phyloP scores from a whole-genome alignment of 2,888 invertebrate genomes.

The Coleophora flavipennella region DNA sequence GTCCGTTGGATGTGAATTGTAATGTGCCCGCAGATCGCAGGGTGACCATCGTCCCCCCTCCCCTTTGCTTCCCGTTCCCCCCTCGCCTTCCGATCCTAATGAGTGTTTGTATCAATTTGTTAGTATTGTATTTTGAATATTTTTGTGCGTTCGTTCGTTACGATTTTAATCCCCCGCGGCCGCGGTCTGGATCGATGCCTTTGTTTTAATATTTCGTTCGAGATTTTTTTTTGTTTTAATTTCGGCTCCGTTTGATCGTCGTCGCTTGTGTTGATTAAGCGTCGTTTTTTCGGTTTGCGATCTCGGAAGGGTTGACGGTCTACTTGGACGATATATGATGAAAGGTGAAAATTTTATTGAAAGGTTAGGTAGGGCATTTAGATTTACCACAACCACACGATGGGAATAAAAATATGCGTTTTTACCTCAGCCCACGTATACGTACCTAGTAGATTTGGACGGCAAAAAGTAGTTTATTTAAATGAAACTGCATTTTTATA shows the following conservation, averaged over 20 bases:
- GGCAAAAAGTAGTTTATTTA: too few species aligned
- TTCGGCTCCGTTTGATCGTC: conserved; percentile 53
- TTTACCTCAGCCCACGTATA: too few species aligned
- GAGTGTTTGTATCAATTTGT: conserved; percentile 74
- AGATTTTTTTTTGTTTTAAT: conserved; percentile 32
- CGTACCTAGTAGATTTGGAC: too few species aligned
- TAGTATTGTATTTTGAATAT: conserved; percentile 72
- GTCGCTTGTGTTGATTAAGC: conserved; percentile 56
- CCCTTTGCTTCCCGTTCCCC: conserved; percentile 20
- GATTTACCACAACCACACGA: too few species aligned
- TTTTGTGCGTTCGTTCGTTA: conserved; percentile 69
- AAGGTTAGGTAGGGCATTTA: too few species aligned
- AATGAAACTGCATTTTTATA: too few species aligned
- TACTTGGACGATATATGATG: neutral
- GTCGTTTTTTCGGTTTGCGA: conserved; percentile 30
- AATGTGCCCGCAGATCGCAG: conserved; percentile 55
- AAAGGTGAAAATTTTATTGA: too few species aligned
- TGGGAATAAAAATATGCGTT: too few species aligned
- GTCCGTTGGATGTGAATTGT: conserved; percentile 72
- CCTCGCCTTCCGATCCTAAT: conserved; percentile 62
- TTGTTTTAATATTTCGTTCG: conserved; percentile 51
- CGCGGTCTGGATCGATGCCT: conserved; percentile 54
- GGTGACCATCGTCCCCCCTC: conserved; percentile 20
- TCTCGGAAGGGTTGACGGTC: conserved; percentile 3
- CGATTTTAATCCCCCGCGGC: conserved; percentile 68